A percentile compares a stretch with the other conserved stretches of the same genome.
phyloP scores from a whole-genome alignment of 2,888 invertebrate species.

The Ennomos quercinarius region DNA sequence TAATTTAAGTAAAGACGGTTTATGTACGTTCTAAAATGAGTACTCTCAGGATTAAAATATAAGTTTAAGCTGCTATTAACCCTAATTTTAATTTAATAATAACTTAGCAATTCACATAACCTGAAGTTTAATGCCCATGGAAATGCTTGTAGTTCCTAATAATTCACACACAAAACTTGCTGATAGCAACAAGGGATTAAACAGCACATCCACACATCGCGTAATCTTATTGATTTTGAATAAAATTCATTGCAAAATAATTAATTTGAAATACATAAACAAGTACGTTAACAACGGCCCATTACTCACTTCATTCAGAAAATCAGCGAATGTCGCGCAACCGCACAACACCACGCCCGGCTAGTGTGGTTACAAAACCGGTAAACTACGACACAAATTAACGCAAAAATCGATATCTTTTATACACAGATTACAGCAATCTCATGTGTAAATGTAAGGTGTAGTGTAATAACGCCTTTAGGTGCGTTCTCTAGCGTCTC shows the following conservation, averaged over 20 bases:
- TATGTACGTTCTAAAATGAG: background rate
- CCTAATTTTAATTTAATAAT: slow-evolving; percentile 77
- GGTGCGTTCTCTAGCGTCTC: too few species aligned
- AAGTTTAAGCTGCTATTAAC: slow-evolving; percentile 28
- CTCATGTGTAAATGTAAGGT: too few species aligned
- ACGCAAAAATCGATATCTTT: too few species aligned
- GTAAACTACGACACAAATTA: slow-evolving; percentile 39
- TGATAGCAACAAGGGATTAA: slow-evolving; percentile 50
- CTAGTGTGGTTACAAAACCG: slow-evolving; percentile 50
- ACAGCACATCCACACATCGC: slow-evolving; percentile 36
- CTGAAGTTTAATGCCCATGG: slow-evolving; percentile 83
- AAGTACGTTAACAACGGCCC: slow-evolving; percentile 64
- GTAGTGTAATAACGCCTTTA: too few species aligned
- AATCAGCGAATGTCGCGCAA: slow-evolving; percentile 63
- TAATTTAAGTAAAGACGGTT: background rate
- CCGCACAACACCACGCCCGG: slow-evolving; percentile 83
- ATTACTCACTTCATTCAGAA: slow-evolving; percentile 73
- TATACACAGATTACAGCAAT: too few species aligned
- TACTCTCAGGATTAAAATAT: slow-evolving; percentile 1
- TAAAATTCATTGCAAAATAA: slow-evolving; percentile 54
- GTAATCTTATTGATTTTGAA: slow-evolving; percentile 32
- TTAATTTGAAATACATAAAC: slow-evolving; percentile 63
- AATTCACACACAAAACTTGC: slow-evolving; percentile 49
- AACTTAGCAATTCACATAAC: slow-evolving; percentile 69
- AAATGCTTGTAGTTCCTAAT: slow-evolving; percentile 59